Evolutionary conservation across 2,797 vertebrate genomes (phyloP).

Genomic region (Spheniscus humboldti): DNA sequence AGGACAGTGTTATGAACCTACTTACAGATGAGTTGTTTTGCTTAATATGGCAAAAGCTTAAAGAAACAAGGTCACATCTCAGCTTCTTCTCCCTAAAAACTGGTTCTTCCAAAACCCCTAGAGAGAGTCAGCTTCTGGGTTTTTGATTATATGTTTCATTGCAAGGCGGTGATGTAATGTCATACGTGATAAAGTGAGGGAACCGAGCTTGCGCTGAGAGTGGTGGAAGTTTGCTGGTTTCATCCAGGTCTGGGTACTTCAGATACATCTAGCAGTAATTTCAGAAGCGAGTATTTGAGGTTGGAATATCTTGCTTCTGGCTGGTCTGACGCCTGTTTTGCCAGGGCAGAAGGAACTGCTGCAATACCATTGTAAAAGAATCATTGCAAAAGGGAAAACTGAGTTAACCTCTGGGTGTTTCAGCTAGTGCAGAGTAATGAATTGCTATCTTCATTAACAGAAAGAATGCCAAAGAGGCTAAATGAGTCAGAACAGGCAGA

Average conservation of each 20-base stretch:
- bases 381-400: conserved; percentile 55
- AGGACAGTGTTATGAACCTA: neutral
- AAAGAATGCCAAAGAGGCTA: conserved; percentile 40
- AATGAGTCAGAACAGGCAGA: conserved; percentile 67
- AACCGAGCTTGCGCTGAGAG: conserved; percentile 10
- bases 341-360: conserved; percentile 53
- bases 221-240: conserved; percentile 49
- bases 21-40: neutral
- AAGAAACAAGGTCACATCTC: conserved; percentile 35
- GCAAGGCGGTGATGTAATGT: conserved; percentile 55
- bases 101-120: conserved; percentile 38
- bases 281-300: conserved; percentile 55
- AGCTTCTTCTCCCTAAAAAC: conserved; percentile 47
- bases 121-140: conserved; percentile 53
- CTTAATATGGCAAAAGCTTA: neutral
- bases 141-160: conserved; percentile 67
- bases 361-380: conserved; percentile 49
- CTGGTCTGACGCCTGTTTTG: conserved; percentile 37
- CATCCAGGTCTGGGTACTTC: conserved; percentile 50
- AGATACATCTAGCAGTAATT: conserved; percentile 34
- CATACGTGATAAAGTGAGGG: conserved; percentile 32
- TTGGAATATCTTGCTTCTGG: conserved; percentile 58
- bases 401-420: conserved; percentile 63
- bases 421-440: conserved; percentile 58
- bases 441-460: conserved; percentile 64